Base-by-base conservation (phyloP, 2,113 vertebrate genomes). In the Crocuta crocuta region DNA sequence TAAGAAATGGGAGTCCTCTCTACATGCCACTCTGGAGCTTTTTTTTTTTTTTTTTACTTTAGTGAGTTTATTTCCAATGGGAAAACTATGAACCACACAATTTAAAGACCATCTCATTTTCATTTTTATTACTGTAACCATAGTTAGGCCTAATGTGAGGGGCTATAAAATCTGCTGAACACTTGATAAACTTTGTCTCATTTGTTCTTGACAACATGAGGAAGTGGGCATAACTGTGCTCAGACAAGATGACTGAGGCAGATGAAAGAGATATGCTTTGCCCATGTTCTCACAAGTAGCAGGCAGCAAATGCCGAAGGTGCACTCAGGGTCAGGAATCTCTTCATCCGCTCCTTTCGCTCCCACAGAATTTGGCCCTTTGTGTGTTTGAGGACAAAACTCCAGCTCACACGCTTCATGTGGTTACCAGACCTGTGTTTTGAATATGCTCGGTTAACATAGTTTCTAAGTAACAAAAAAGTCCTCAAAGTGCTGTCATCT, bases 91-190 rank as follows among this genome's bases (percentile, higher is more conserved):
- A 87, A 45, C 16, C 33, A 78, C 7, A 78, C 66, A 50, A 89
- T 23, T 55, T 33, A 89, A 96, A 90, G 65, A 21, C 19, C 85
- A 86, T 58, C 5, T 24, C n/a, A 86, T 55, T 92, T 88, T 93
- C n/a, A 86, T 55, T 92, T 88, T 93, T 48, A 61, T 63, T 79
- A 74, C n/a, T 66, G 31, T n/a, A 91, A 21, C 53, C 50, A 48
- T 23, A 78, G 55, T 58, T 83, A 43, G 9, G 11, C 63, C 28
- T 53, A 61, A 84, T 81, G 45, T 81, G n/a, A 83, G 70, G 35
- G 65, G 2, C 5, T 63, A 92, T 16, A 88, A 53, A 35, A 71
- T 86, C 78, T 94, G 9, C 39, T 81, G 53, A 68, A 33, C 4
- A 65, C 19, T 53, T 61, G 31, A 70, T 87, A 79, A 39, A 7